phyloP scores from a whole-genome alignment of 2,888 invertebrate genomes.

The Steinernema scapterisci region DNA sequence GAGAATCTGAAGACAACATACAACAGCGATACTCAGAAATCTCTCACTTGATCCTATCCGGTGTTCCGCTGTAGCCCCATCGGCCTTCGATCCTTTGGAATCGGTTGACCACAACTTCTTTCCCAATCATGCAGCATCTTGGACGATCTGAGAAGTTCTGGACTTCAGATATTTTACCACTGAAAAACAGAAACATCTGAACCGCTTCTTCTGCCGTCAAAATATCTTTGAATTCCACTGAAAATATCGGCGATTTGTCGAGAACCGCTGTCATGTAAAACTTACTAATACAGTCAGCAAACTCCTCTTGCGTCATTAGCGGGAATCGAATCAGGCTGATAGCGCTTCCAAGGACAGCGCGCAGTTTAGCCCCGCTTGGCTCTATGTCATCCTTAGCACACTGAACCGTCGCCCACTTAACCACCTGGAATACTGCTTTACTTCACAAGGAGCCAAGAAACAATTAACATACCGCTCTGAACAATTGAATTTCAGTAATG shows the following conservation, averaged over 20 bases:
- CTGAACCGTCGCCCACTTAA: conserved; percentile 71
- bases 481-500: conserved; percentile 80
- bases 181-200: conserved; percentile 73
- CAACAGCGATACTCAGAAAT: neutral
- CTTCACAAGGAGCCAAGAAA: neutral
- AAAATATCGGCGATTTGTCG: neutral
- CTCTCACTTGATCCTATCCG: conserved; percentile 78
- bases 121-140: conserved; percentile 79
- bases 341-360: conserved; percentile 76
- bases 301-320: conserved; percentile 83
- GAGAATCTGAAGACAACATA: conserved; percentile 74
- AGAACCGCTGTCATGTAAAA: neutral
- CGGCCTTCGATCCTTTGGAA: conserved; percentile 80
- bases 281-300: conserved; percentile 74
- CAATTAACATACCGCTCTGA: conserved; percentile 74
- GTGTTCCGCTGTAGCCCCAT: conserved; percentile 84
- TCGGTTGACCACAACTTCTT: conserved; percentile 74
- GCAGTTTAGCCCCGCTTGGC: conserved; percentile 74
- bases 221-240: neutral
- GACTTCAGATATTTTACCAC: conserved; percentile 73
- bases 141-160: conserved; percentile 34
- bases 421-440: conserved; percentile 48
- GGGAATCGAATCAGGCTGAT: conserved; percentile 80
- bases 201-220: conserved; percentile 74
- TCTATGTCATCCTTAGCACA: conserved; percentile 76